Evolutionary conservation across 2,113 vertebrate species (phyloP).

Genomic region (Probosciger aterrimus): DNA sequence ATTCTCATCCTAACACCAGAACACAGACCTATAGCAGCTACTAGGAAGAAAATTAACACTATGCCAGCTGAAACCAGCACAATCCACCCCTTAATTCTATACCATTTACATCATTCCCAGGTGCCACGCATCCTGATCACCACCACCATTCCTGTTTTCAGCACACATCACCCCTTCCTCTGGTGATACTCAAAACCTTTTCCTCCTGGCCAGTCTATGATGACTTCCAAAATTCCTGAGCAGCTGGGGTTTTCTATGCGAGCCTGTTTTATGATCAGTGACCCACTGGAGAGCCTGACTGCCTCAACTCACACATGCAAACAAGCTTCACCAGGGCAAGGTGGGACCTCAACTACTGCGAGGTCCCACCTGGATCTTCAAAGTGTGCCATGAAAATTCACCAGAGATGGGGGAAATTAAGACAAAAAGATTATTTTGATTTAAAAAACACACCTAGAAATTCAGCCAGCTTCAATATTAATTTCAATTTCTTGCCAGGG

Average conservation of each 20-base stretch:
- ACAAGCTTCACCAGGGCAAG: neutral
- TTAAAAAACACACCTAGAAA: neutral
- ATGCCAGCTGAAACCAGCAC: neutral
- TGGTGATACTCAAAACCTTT: neutral
- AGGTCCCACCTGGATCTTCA: neutral
- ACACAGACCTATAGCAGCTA: neutral
- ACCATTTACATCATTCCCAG: neutral
- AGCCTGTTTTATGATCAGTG: neutral
- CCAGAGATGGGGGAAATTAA: neutral
- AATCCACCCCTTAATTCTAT: neutral
- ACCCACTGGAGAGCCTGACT: neutral
- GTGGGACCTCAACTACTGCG: neutral
- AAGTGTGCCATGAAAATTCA: rapidly evolving
- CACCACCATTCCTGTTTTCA: neutral
- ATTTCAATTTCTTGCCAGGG: neutral
- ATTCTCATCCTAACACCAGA: neutral
- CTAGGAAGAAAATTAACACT: neutral
- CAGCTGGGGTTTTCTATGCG: neutral
- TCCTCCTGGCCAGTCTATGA: neutral
- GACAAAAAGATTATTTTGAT: neutral
- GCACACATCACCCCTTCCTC: neutral
- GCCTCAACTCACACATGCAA: neutral
- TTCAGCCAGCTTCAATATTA: neutral
- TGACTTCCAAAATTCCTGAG: neutral
- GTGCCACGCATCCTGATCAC: neutral